Evolutionary conservation across 2,113 vertebrate genomes (phyloP).

Genomic region (Xenopus laevis): DNA sequence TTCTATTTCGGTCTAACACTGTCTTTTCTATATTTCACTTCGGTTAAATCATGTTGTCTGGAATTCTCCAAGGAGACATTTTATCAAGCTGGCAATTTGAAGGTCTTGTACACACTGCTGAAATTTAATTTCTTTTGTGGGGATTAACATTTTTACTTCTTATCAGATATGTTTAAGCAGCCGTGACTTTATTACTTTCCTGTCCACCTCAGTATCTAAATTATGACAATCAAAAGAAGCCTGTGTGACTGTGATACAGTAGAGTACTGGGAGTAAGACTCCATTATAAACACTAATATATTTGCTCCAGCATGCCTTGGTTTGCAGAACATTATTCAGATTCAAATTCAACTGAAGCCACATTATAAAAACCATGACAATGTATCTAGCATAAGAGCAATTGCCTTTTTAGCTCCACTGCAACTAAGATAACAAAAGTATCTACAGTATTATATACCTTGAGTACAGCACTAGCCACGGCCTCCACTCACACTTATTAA

Average conservation of each 20-base stretch:
- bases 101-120: constrained; percentile 37
- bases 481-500: too few relatives aligned
- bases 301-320: too few relatives aligned
- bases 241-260: constrained; percentile 11
- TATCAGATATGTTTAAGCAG: constrained; percentile 45
- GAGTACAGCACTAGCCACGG: too few relatives aligned
- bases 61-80: constrained; percentile 38
- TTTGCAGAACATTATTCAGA: too few relatives aligned
- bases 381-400: too few relatives aligned
- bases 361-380: too few relatives aligned
- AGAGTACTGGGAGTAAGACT: not conserved
- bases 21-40: constrained; percentile 21
- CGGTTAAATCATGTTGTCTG: constrained; percentile 37
- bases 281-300: too few relatives aligned
- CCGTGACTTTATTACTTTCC: constrained; percentile 42
- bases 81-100: constrained; percentile 39
- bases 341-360: constrained; percentile 44
- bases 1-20: constrained; percentile 23
- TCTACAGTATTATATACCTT: too few relatives aligned
- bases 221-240: constrained; percentile 35
- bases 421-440: too few relatives aligned
- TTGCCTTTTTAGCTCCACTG: too few relatives aligned
- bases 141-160: constrained; percentile 43
- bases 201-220: constrained; percentile 42
- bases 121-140: constrained; percentile 45